Percentiles rank a stretch among this genome's conserved stretches.
Evolutionary conservation across 2,888 invertebrate genomes (phyloP).

Genomic region (Zelleria hepariella): DNA sequence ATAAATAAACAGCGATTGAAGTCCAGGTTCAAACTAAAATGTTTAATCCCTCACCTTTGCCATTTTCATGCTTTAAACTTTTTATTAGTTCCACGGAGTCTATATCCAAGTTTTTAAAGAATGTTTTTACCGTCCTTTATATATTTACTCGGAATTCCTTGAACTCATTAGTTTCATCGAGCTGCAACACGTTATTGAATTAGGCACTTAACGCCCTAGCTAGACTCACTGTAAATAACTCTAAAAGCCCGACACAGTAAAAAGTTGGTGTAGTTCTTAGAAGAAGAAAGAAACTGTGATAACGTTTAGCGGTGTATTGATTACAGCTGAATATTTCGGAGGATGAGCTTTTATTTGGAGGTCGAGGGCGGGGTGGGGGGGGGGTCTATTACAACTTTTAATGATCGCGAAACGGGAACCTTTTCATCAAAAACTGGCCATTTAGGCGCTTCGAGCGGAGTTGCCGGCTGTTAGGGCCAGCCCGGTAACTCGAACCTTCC

Average conservation of each 20-base stretch:
- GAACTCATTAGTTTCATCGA: not conserved
- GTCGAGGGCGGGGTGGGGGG: not conserved
- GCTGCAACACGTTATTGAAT: not conserved
- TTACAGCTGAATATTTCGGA: not conserved
- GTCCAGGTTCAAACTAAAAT: too few species aligned
- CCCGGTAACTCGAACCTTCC: not conserved
- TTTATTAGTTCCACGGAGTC: not conserved
- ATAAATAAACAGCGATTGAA: too few species aligned
- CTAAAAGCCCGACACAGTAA: too few species aligned
- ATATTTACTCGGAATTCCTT: not conserved
- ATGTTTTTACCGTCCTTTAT: too few species aligned
- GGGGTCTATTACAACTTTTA: conserved; percentile 7
- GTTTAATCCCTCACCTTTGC: too few species aligned
- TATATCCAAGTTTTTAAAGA: too few species aligned
- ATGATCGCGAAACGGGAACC: conserved; percentile 6
- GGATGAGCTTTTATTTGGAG: not conserved
- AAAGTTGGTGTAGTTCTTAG: too few species aligned
- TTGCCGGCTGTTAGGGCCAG: not conserved
- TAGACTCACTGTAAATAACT: too few species aligned
- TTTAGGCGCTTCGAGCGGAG: not conserved
- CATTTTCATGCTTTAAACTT: not conserved
- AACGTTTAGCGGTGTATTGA: too few species aligned
- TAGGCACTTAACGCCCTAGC: not conserved
- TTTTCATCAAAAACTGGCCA: conserved; percentile 2
- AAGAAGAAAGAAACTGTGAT: too few species aligned